Base-by-base conservation (phyloP, 2,113 vertebrate genomes). In the Himantopus leucocephalus region DNA sequence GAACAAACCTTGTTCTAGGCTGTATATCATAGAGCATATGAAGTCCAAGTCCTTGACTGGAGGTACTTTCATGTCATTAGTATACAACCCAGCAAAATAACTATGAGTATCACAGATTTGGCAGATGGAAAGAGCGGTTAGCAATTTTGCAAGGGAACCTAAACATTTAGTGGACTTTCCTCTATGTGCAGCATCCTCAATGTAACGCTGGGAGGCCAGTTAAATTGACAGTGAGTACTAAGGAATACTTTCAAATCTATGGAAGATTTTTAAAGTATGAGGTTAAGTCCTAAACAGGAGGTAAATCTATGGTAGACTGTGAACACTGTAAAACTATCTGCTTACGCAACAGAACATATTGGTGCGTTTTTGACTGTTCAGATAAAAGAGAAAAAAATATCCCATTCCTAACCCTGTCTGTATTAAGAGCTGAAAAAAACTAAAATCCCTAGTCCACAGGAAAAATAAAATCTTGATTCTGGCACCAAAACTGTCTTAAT, bases 401-500 rank as follows among this genome's bases (percentile, higher is more conserved):
- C 21, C 48, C 14, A 16, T 84, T 72, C 47, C 16, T 63, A 21
- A 75, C 56, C 4, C 3, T 78, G 17, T 92, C 77, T 56, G 16
- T 74, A 63, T 47, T 62, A 72, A 68, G 8, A 85, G 4, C 6
- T 23, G 4, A 70, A 76, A 81, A 93, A 52, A 12, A 0, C 14
- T 78, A 48, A 77, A 74, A 47, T 35, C 56, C 6, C 48, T 56
- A 11, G 88, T 92, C 74, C 63, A 70, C 90, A 93, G 93, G 95
- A 97, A 97, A 96, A 97, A 96, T 29, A 87, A 92, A 85, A 89
- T 85, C 91, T 80, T 73, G n/a, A 24, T 95, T 94, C 87, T 85
- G 79, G 97, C 60, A 79, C 81, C 90, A 85, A 85, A 94, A 88
- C 48, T 88, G 82, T 97, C 93, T 97, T 96, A 97, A 97, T 97